Evolutionary conservation across 2,797 vertebrate genomes (phyloP).

Genomic region (Smutsia temminckii): DNA sequence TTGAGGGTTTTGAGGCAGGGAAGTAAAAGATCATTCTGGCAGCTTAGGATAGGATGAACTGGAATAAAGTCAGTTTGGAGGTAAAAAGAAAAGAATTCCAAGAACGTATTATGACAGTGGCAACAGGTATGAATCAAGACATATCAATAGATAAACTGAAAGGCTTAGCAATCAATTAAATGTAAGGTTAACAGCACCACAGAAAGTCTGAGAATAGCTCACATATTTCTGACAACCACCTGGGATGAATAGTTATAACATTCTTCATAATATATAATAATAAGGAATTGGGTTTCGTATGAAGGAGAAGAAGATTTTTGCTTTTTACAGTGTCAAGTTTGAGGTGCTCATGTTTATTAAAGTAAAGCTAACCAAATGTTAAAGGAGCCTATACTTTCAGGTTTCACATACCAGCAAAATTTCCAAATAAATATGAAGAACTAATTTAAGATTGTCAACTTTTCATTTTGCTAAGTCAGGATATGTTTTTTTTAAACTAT

Average conservation of each 20-base stretch:
- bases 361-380: neutral
- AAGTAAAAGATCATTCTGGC: neutral
- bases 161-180: neutral
- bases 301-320: neutral
- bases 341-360: neutral
- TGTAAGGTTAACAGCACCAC: neutral
- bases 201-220: neutral
- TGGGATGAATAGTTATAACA: neutral
- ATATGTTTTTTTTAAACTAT: neutral
- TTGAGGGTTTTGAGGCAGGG: neutral
- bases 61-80: neutral
- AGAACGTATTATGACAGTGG: neutral
- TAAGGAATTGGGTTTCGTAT: neutral
- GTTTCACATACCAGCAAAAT: neutral
- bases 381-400: neutral
- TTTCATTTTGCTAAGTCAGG: neutral
- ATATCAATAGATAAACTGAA: neutral
- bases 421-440: slow-evolving; percentile 29
- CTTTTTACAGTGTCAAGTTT: neutral
- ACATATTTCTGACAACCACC: neutral
- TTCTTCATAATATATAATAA: neutral
- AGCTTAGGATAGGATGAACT: neutral
- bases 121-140: neutral
- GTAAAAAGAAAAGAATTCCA: neutral
- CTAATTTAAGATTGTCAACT: neutral